phyloP scores from a whole-genome alignment of 2,888 invertebrate genomes.

The Mimas tiliae region DNA sequence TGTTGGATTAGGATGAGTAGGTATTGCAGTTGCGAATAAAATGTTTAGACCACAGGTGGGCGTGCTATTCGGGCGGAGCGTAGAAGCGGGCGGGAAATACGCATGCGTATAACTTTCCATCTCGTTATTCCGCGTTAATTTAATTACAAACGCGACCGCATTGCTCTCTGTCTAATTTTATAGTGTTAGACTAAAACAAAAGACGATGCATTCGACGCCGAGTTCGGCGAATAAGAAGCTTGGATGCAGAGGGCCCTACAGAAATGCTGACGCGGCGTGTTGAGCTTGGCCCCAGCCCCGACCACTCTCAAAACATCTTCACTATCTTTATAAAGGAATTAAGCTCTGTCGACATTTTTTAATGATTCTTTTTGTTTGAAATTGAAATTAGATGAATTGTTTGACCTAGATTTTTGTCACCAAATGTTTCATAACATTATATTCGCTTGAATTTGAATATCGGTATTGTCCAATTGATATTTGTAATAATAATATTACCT shows the following conservation, averaged over 20 bases:
- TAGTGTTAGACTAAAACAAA: slow-evolving; percentile 68
- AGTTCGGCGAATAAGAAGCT: slow-evolving; percentile 56
- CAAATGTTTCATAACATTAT: not conserved
- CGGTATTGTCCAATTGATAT: not conserved
- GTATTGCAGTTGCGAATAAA: slow-evolving; percentile 30
- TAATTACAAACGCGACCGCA: slow-evolving; percentile 58
- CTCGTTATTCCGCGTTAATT: slow-evolving; percentile 53
- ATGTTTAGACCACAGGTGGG: slow-evolving; percentile 75
- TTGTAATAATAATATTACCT: too few species aligned
- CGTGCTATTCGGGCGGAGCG: slow-evolving; percentile 75
- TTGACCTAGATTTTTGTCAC: slow-evolving; percentile 1
- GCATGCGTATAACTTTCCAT: slow-evolving; percentile 68
- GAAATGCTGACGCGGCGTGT: slow-evolving; percentile 66
- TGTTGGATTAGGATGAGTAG: slow-evolving; percentile 24
- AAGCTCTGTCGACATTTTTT: slow-evolving; percentile 63
- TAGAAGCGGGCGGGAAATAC: slow-evolving; percentile 68
- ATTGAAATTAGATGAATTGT: slow-evolving; percentile 3
- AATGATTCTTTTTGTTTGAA: slow-evolving; percentile 22
- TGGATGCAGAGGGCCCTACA: slow-evolving; percentile 63
- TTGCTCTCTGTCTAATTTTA: slow-evolving; percentile 65
- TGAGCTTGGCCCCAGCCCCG: slow-evolving; percentile 46
- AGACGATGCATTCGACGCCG: slow-evolving; percentile 24
- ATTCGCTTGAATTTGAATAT: not conserved
- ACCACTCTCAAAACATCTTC: slow-evolving; percentile 69
- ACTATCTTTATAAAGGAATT: slow-evolving; percentile 72